Evolutionary conservation across 2,888 invertebrate species (phyloP).

Genomic region (Hyposoter dolosus): DNA sequence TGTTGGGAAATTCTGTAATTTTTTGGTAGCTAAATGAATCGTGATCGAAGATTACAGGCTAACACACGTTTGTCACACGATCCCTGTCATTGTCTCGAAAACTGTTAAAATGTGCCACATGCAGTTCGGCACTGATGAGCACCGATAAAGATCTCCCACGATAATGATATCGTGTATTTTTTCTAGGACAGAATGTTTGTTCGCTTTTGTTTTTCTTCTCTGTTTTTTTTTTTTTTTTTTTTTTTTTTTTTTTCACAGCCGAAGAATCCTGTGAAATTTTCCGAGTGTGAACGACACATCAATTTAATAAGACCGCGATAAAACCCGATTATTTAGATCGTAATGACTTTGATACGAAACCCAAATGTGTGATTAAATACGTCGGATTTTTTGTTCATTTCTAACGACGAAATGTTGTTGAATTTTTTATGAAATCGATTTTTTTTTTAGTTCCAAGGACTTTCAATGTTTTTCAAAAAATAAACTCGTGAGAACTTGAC

Average conservation of each 20-base stretch:
- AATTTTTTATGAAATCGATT: not conserved
- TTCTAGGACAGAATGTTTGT: conserved; percentile 6
- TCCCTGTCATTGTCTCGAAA: conserved; percentile 41
- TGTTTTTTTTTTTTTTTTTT: not conserved
- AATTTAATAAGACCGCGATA: conserved; percentile 15
- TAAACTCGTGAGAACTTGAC: not conserved
- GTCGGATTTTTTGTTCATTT: conserved; percentile 1
- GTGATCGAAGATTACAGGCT: conserved; percentile 35
- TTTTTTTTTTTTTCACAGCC: not conserved
- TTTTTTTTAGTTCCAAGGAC: not conserved
- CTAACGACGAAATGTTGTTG: not conserved
- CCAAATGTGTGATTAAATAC: conserved; percentile 23
- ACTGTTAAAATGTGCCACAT: conserved; percentile 41
- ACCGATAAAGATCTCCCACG: conserved; percentile 45
- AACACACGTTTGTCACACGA: conserved; percentile 47
- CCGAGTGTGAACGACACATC: conserved; percentile 34
- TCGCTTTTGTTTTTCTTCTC: not conserved
- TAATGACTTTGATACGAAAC: conserved; percentile 45
- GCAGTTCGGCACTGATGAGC: conserved; percentile 51
- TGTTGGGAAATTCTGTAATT: conserved; percentile 32
- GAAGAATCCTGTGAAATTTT: conserved; percentile 15
- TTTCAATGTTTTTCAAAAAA: not conserved
- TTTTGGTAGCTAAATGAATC: conserved; percentile 35
- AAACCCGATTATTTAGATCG: conserved; percentile 23
- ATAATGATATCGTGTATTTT: conserved; percentile 30